Percentiles rank a stretch among this genome's conserved stretches.
phyloP scores from a whole-genome alignment of 1,140 invertebrate genomes.

The Penaeus vannamei region DNA sequence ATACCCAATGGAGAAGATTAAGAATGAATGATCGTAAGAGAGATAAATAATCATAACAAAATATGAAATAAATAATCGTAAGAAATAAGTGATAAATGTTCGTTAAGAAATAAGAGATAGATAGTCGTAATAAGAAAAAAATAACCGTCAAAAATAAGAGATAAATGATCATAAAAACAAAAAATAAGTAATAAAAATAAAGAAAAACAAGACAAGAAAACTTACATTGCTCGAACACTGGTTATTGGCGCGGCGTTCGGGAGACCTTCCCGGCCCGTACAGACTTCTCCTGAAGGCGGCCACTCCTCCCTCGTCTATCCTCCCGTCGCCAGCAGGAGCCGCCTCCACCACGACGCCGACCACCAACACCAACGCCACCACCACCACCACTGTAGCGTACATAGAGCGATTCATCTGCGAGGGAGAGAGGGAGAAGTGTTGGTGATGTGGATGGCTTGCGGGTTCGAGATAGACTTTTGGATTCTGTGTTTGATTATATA shows the following conservation, averaged over 20 bases:
- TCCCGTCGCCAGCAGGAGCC: neutral
- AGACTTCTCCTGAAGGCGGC: conserved; percentile 57
- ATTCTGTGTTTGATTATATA: neutral
- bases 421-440: neutral
- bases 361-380: neutral
- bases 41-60: too few relatives aligned
- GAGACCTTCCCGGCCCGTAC: conserved; percentile 28
- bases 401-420: conserved; percentile 4
- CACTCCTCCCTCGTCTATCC: neutral
- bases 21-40: too few relatives aligned
- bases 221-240: conserved; percentile 51
- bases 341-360: neutral
- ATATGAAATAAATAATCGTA: too few relatives aligned
- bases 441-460: neutral
- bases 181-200: too few relatives aligned
- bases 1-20: too few relatives aligned
- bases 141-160: too few relatives aligned
- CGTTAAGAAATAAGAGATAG: too few relatives aligned
- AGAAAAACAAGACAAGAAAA: neutral
- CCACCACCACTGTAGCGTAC: neutral
- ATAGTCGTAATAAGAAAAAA: too few relatives aligned
- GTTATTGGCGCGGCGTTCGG: conserved; percentile 20
- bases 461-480: neutral
- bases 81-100: too few relatives aligned
- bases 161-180: too few relatives aligned